These are phyloP conservation scores for Xenus cinereus DNA, from an alignment of 2,113 vertebrate species.

Conservation along the genomic window DNA sequence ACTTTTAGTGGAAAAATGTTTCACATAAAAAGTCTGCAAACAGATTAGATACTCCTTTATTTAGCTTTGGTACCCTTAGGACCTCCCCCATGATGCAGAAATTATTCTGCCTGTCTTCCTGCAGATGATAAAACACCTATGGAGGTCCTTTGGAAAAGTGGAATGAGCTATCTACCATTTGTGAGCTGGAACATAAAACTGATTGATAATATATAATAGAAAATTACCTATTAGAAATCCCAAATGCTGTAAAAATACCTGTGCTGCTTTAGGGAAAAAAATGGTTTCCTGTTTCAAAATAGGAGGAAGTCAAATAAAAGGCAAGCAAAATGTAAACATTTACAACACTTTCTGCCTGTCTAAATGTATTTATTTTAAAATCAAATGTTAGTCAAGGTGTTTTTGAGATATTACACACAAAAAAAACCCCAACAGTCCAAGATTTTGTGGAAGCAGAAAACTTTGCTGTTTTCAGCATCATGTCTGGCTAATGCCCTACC, in stretches of 20 bases:
- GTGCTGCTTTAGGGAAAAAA: neutral
- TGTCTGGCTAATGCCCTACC: neutral
- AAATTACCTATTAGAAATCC: neutral
- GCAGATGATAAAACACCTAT: neutral
- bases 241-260: neutral
- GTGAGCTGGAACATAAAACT: neutral
- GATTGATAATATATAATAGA: neutral
- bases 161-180: neutral
- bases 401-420: neutral
- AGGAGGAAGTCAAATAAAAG: neutral
- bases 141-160: neutral
- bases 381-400: neutral
- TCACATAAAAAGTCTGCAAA: neutral
- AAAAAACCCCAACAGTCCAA: neutral
- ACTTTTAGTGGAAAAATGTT: neutral
- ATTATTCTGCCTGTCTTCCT: neutral
- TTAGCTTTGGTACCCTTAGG: neutral
- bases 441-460: neutral
- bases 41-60: neutral
- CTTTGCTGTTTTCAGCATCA: neutral
- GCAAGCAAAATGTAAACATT: neutral
- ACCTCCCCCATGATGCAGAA: neutral
- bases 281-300: neutral
- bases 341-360: neutral
- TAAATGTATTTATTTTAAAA: conserved; percentile 8